A percentile compares a stretch with the other conserved stretches of the same genome.
phyloP scores from a whole-genome alignment of 2,888 invertebrate genomes.

The Acronicta leporina region DNA sequence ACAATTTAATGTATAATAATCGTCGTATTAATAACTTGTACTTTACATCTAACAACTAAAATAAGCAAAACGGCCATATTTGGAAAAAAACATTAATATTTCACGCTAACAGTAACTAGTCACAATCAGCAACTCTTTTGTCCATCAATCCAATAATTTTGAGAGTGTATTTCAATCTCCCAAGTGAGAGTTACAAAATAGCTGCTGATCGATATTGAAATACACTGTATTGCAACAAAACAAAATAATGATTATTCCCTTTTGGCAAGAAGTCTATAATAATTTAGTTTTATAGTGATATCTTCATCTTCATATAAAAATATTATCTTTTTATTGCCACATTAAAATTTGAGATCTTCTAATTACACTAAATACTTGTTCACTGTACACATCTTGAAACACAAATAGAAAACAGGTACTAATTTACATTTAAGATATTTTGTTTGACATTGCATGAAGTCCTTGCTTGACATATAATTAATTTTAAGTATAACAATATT shows the following conservation, averaged over 20 bases:
- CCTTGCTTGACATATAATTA: constrained; percentile 30
- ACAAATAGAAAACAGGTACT: constrained; percentile 58
- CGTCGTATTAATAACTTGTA: constrained; percentile 56
- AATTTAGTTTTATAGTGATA: constrained; percentile 46
- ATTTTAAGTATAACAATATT: constrained; percentile 27
- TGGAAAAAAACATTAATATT: constrained; percentile 27
- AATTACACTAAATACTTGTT: constrained; percentile 55
- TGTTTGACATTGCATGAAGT: constrained; percentile 41
- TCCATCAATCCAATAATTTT: constrained; percentile 22
- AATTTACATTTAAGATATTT: constrained; percentile 55
- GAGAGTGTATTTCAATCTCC: constrained; percentile 24
- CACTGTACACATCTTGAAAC: constrained; percentile 44
- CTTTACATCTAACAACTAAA: constrained; percentile 58
- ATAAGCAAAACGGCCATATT: constrained; percentile 47
- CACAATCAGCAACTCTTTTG: constrained; percentile 26
- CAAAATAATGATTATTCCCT: constrained; percentile 29
- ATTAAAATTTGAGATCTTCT: constrained; percentile 63
- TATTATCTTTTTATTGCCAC: constrained; percentile 56
- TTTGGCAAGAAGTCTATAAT: constrained; percentile 53
- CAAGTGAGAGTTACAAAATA: constrained; percentile 27
- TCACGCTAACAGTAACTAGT: constrained; percentile 21
- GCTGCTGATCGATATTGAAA: constrained; percentile 20
- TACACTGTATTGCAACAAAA: constrained; percentile 18
- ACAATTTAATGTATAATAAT: constrained; percentile 40
- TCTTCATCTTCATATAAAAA: constrained; percentile 57